A percentile compares a stretch with the other conserved stretches of the same genome.
Conservation (phyloP, 2,888 invertebrate species). For the Orthosia cruda region DNA sequence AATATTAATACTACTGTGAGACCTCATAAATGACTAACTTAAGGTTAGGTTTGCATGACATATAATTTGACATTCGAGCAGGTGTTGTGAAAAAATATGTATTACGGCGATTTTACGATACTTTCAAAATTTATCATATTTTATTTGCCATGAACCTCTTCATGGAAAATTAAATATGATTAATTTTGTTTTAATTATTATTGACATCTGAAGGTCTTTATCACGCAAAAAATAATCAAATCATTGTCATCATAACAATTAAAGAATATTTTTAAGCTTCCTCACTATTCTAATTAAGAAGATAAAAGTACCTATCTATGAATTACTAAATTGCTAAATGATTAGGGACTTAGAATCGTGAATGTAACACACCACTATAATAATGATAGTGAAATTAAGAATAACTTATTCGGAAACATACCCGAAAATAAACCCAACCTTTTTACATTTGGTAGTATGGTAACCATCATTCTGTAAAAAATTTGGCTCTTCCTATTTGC, state of each 20-base stretch:
- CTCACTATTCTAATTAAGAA: background rate
- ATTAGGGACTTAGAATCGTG: background rate
- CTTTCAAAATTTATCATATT: too few relatives aligned
- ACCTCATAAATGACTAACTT: too few relatives aligned
- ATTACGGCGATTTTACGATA: background rate
- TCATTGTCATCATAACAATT: conserved; percentile 9
- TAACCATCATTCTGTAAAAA: background rate
- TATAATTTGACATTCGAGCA: too few relatives aligned
- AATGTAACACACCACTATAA: background rate
- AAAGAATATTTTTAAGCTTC: background rate
- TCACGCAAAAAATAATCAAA: background rate
- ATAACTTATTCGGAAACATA: background rate
- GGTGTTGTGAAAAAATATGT: background rate
- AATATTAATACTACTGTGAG: too few relatives aligned
- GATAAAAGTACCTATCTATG: background rate
- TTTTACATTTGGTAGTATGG: background rate
- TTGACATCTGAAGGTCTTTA: conserved; percentile 27
- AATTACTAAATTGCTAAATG: background rate
- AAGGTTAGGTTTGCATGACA: too few relatives aligned
- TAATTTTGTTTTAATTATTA: conserved; percentile 16
- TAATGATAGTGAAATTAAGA: background rate
- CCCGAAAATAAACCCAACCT: background rate
- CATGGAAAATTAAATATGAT: conserved; percentile 36
- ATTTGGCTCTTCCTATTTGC: background rate
- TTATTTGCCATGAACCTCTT: too few relatives aligned